Percentiles rank a stretch among this genome's conserved stretches.
These are phyloP conservation scores for Corythornis madagascariensis DNA, from an alignment of 2,113 vertebrate genomes.

Conservation along the genomic window DNA sequence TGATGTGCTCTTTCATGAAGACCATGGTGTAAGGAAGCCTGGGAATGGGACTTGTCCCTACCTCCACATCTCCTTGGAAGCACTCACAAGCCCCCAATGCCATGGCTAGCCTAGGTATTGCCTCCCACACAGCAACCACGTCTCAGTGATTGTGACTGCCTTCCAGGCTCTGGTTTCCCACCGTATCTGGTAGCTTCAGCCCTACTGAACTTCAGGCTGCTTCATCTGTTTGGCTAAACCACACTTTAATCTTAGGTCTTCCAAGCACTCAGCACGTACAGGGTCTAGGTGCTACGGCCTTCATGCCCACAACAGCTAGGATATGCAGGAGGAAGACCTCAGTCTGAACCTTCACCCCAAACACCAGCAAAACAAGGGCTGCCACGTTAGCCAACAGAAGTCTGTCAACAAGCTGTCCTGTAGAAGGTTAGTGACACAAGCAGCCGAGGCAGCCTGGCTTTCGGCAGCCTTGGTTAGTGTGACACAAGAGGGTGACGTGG, in stretches of 20 bases:
- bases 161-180: not conserved
- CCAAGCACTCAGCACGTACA: not conserved
- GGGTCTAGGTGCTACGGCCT: not conserved
- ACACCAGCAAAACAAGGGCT: not conserved
- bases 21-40: not conserved
- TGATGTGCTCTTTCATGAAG: not conserved
- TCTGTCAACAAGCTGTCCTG: not conserved
- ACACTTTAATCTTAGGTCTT: not conserved
- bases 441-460: not conserved
- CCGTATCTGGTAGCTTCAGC: not conserved
- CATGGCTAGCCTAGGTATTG: not conserved
- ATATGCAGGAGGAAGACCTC: not conserved
- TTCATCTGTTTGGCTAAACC: not conserved
- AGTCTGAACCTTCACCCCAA: not conserved
- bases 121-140: not conserved
- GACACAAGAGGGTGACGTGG: not conserved
- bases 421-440: slow-evolving; percentile 9
- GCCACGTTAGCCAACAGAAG: not conserved
- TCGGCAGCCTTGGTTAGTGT: not conserved
- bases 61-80: not conserved
- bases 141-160: not conserved
- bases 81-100: not conserved
- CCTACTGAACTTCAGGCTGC: not conserved
- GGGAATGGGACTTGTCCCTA: not conserved
- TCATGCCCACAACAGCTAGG: not conserved